Evolutionary conservation across 37 sponge, comb jelly and placozoan genomes (phyloP).

Genomic region (Mnemiopsis leidyi): DNA sequence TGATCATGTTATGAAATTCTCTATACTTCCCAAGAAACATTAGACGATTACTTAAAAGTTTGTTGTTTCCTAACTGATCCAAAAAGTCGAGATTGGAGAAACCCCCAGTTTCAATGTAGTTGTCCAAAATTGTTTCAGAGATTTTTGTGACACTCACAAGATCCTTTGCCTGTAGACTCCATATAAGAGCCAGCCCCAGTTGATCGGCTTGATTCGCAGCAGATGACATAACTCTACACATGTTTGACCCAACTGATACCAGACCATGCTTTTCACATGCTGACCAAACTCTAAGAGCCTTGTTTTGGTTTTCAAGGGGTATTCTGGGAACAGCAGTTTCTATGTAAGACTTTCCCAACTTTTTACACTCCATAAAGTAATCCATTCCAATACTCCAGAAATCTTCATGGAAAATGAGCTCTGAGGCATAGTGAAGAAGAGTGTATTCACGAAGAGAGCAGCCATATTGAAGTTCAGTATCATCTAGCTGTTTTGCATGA

Average conservation of each 20-base stretch:
- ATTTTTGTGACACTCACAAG: constrained; percentile 55
- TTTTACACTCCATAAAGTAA: constrained; percentile 55
- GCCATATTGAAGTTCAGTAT: constrained; percentile 55
- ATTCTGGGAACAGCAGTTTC: constrained; percentile 34
- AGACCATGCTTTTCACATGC: constrained; percentile 39
- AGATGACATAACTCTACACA: constrained; percentile 49
- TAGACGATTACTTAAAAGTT: constrained; percentile 25
- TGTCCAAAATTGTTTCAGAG: constrained; percentile 43
- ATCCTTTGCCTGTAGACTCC: constrained; percentile 58
- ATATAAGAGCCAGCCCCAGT: constrained; percentile 33
- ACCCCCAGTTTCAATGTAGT: constrained; percentile 52
- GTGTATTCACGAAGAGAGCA: constrained; percentile 40
- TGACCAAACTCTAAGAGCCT: constrained; percentile 15
- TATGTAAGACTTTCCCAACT: constrained; percentile 3
- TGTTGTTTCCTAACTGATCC: constrained; percentile 33
- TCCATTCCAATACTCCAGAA: constrained; percentile 60
- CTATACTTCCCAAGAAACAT: constrained; percentile 61
- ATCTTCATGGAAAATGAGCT: constrained; percentile 42
- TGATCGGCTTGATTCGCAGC: constrained; percentile 1
- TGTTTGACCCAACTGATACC: not conserved
- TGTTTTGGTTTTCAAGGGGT: constrained; percentile 29
- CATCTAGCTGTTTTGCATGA: constrained; percentile 57
- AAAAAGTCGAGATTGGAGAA: constrained; percentile 56
- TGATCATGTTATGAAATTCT: constrained; percentile 44
- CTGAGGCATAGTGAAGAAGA: constrained; percentile 58